Evolutionary conservation across 1,140 invertebrate genomes (phyloP), one percentile per base, ranked within the genome.

Genomic region (Gonatopus flavifemur): DNA sequence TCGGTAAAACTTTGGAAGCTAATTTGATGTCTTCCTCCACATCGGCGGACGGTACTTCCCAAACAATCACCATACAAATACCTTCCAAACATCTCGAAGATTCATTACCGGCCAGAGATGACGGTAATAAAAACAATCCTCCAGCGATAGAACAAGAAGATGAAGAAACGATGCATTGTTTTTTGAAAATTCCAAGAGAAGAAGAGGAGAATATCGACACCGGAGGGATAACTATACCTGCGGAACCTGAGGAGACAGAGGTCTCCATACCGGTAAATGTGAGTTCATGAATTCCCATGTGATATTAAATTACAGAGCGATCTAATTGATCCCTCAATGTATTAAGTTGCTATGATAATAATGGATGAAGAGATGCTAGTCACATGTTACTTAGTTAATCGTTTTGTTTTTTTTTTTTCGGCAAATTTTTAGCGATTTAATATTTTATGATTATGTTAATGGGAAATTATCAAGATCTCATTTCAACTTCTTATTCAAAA

Each of bases 221-320:
- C 13, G 83, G 83, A 20, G 83, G 83, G n/a, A 83, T 84, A 28
- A 84, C 82, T 7, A 84, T 84, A 62, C 82, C 82, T 7, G 82
- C 81, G 10, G 72, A 77, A 39, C 66, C 72, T 8, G 67, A 75
- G 19, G 63, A 66, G 24, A 40, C 39, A 20, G 52, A 33, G n/a
- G n/a, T n/a, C 25, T 33, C 40, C 13, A 57, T 44, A 15, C 50
- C 56, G 18, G 55, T 69, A 22, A 49, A 64, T 43, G 48, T 67
- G 50, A 61, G 68, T 47, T 56, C 57, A n/a, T 68, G 43, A 69
- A 59, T 8, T 28, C 25, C 25, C 25, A 28, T 7, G n/a, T n/a
- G 51, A 49, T 40, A 37, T 40, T 19, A 13, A 44, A 35, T 28
- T 28, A 12, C 12, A 7, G 12, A 28, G 25, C 25, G 12, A 12